Percentiles rank a stretch among this genome's conserved stretches.
These are phyloP conservation scores for Collichthys lucidus DNA, from an alignment of 2,113 vertebrate genomes.

Conservation along the genomic window DNA sequence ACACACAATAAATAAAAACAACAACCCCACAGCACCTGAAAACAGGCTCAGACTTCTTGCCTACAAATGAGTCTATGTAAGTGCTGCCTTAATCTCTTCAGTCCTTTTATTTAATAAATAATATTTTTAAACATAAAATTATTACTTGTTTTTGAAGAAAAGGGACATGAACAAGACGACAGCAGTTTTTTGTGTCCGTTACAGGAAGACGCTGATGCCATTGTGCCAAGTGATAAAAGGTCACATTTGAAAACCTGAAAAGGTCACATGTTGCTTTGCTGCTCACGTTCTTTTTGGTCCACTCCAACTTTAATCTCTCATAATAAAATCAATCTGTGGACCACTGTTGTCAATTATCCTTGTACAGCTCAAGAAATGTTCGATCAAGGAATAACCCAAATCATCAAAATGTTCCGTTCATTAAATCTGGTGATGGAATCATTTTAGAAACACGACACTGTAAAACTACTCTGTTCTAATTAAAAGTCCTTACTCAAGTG, in stretches of 20 bases:
- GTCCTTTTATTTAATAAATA: background rate
- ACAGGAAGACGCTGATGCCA: background rate
- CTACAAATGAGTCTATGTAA: background rate
- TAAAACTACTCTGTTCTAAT: background rate
- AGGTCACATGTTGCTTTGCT: slow-evolving; percentile 1
- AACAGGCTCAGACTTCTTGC: slow-evolving; percentile 1
- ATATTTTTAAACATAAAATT: background rate
- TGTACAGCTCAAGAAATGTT: background rate
- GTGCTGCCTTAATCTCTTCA: background rate
- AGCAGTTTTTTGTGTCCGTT: background rate
- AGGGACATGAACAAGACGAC: background rate
- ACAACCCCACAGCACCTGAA: background rate
- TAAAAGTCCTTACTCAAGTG: background rate
- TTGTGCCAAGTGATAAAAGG: slow-evolving; percentile 16
- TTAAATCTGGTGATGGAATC: background rate
- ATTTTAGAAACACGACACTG: background rate
- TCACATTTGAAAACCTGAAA: slow-evolving; percentile 28
- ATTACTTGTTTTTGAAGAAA: background rate
- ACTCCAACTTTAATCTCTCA: background rate
- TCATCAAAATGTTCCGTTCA: background rate
- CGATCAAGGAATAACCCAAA: background rate
- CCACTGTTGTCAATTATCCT: background rate
- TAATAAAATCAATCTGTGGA: background rate
- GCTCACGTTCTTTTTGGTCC: background rate
- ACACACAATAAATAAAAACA: background rate